phyloP scores from a whole-genome alignment of 2,113 vertebrate genomes.

The Capreolus pygargus region DNA sequence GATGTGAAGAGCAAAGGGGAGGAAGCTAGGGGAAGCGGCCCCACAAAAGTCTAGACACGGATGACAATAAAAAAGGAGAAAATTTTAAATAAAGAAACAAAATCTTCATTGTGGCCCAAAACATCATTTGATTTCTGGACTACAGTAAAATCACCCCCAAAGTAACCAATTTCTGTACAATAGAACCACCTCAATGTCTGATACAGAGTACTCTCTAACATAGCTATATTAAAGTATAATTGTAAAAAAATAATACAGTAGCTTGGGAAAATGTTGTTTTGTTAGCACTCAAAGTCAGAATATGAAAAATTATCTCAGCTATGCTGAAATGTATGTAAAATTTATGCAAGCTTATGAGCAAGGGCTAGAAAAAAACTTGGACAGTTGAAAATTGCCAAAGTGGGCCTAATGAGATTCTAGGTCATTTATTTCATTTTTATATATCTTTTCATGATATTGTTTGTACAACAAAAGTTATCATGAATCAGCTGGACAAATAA shows the following conservation, averaged over 20 bases:
- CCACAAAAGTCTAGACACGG: background rate
- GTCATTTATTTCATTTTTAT: background rate
- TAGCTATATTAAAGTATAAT: background rate
- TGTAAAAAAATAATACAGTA: background rate
- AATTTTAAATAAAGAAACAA: constrained; percentile 11
- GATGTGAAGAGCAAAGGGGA: background rate
- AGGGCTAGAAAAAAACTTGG: background rate
- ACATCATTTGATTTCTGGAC: constrained; percentile 8
- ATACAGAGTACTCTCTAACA: no score
- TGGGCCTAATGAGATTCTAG: background rate
- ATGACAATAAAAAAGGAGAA: background rate
- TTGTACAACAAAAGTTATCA: background rate
- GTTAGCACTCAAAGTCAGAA: background rate
- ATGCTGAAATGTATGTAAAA: background rate
- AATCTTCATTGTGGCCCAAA: background rate
- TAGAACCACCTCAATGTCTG: background rate
- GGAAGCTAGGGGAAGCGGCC: background rate
- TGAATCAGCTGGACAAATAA: background rate
- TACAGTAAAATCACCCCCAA: background rate
- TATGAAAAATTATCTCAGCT: background rate
- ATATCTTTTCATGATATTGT: background rate
- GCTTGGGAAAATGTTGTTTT: background rate
- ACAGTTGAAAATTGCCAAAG: background rate
- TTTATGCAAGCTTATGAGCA: background rate
- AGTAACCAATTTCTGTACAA: background rate